Evolutionary conservation across 2,888 invertebrate species (phyloP).

Genomic region (Dromius quadrimaculatus): DNA sequence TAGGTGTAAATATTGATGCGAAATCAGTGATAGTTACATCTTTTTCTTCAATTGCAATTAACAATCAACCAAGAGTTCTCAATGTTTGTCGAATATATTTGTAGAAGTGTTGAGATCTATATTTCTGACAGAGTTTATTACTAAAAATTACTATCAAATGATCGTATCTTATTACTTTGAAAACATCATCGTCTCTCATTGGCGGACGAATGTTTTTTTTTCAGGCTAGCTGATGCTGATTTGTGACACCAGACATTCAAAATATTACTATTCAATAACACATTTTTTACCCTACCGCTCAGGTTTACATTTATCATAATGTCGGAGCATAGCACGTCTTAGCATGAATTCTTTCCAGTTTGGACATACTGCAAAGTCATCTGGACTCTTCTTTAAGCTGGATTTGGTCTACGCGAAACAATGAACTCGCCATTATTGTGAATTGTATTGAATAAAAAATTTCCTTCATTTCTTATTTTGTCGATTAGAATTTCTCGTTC

Average conservation of each 20-base stretch:
- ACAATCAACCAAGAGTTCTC: conserved; percentile 1
- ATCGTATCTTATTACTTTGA: neutral
- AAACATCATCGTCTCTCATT: conserved; percentile 16
- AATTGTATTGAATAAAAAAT: conserved; percentile 7
- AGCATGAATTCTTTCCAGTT: conserved; percentile 11
- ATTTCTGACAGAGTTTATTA: conserved; percentile 26
- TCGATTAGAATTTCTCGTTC: neutral
- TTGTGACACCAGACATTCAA: neutral
- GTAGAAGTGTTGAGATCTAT: neutral
- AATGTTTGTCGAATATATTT: conserved; percentile 25
- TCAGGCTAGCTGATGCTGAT: neutral
- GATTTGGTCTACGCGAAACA: neutral
- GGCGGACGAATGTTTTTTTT: neutral
- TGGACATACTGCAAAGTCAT: conserved; percentile 2
- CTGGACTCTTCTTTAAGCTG: neutral
- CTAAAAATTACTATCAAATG: neutral
- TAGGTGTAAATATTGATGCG: conserved; percentile 2
- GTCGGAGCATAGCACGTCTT: neutral
- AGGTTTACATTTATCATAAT: conserved; percentile 7
- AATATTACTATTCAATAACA: neutral
- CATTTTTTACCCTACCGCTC: neutral
- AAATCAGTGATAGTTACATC: neutral
- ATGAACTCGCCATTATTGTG: neutral
- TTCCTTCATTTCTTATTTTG: conserved; percentile 1
- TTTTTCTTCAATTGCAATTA: neutral